phyloP scores from a whole-genome alignment of 2,113 vertebrate species.

The Cariama cristata region DNA sequence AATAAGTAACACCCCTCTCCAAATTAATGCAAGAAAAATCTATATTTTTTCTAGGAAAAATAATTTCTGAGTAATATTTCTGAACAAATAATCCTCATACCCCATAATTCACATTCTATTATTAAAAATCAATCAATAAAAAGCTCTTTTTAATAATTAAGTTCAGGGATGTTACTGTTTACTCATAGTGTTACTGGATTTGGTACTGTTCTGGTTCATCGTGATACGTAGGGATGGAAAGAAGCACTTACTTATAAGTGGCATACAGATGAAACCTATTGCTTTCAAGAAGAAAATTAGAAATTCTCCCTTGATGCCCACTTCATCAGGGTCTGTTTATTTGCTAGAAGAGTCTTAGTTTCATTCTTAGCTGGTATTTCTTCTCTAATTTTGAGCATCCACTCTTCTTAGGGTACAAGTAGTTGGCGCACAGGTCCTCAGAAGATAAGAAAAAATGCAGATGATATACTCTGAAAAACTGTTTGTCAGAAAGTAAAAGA shows the following conservation, averaged over 20 bases:
- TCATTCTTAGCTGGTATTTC: neutral
- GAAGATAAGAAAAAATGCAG: neutral
- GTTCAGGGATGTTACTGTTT: neutral
- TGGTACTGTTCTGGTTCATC: neutral
- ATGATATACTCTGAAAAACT: neutral
- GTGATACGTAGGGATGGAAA: neutral
- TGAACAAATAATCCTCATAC: neutral
- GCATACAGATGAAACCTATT: slow-evolving; percentile 6
- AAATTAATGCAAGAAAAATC: neutral
- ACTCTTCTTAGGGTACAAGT: neutral
- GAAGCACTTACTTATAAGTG: neutral
- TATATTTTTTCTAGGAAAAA: neutral
- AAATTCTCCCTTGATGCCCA: slow-evolving; percentile 4
- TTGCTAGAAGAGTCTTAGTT: neutral
- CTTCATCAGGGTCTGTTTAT: slow-evolving; percentile 45
- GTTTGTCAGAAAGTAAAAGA: neutral
- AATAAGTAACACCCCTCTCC: neutral
- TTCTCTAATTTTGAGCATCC: neutral
- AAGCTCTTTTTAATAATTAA: neutral
- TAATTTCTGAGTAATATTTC: slow-evolving; percentile 16
- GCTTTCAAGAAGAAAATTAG: slow-evolving; percentile 52
- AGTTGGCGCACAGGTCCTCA: neutral
- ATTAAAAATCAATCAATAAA: neutral
- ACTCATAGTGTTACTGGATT: neutral
- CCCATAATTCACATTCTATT: neutral